Base-by-base conservation (phyloP, 1,140 invertebrate genomes). In the Hyposmocoma kahamanoa region DNA sequence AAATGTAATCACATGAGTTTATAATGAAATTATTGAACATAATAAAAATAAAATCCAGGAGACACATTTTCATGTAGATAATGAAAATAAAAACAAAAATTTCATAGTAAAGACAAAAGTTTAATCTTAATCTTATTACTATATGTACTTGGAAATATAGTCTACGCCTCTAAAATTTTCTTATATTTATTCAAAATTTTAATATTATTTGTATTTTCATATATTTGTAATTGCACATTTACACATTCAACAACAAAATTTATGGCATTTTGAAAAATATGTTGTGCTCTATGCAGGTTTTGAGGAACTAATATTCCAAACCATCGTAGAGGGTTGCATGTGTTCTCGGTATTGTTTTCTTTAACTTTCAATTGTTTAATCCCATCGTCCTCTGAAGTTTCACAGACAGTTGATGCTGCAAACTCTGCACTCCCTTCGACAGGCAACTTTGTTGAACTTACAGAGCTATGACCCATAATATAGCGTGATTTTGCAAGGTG, bases 231-330 rank as follows among this genome's bases (percentile, higher is more conserved):
- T 59, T 92, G 90, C 42, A 92, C 76, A 78, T 93, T 93, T 8
- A 87, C 89, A 71, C 89, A 87, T 66, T 91, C 87, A 1, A 91
- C 78, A 41, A 88, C 72, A 75, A 89, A 87, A 46, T 89, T 88
- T n/a, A 92, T 56, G 5, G 90, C 86, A 53, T 90, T 89, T 62
- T 90, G 87, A 65, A 92, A 94, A 59, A 89, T 83, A 56, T 87
- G 88, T 72, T 93, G 91, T 1, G 92, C 90, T 53, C 84, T 88
- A 64, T 88, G 88, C 57, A 94, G 82, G 76, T 90, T 91, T 62
- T 92, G 90, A 1, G 92, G 92, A 0, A 93, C 90, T 24, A 94
- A 72, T 44, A 93, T 87, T 10, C 93, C 92, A 84, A 94, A 94
- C 92, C 92, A 94, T 50, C 90, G 90, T 17, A 93, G 72, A 2